Percentiles rank a stretch among this genome's conserved stretches.
Conservation (phyloP, 2,113 vertebrate genomes). For the Rhabdomys dilectus region DNA sequence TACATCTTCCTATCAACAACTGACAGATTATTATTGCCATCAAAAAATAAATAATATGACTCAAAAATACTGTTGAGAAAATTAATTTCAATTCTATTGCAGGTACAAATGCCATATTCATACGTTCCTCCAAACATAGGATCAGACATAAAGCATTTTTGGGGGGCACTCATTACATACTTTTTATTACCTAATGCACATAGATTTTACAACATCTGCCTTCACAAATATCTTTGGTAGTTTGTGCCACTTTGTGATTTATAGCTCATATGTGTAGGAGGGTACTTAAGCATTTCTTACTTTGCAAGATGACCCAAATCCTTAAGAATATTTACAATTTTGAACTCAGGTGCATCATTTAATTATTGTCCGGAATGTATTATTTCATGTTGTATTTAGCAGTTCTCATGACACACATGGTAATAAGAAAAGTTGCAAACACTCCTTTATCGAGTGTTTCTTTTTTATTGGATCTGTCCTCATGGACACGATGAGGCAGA, state of each 20-base stretch:
- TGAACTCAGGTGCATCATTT: not conserved
- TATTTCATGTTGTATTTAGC: not conserved
- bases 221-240: not conserved
- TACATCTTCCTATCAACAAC: not conserved
- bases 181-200: not conserved
- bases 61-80: not conserved
- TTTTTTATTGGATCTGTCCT: not conserved
- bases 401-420: not conserved
- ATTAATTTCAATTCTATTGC: not conserved
- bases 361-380: not conserved
- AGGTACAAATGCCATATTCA: not conserved
- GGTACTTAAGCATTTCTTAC: not conserved
- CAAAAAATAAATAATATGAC: not conserved
- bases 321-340: not conserved
- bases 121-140: not conserved
- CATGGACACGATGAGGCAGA: not conserved
- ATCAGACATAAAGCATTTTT: not conserved
- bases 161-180: not conserved
- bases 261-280: not conserved
- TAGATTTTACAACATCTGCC: not conserved
- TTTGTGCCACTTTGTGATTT: not conserved
- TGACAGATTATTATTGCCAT: not conserved
- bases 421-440: not conserved
- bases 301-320: not conserved
- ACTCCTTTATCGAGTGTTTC: not conserved